Conservation (phyloP, 2,888 invertebrate genomes). For the Atrina japonica region DNA sequence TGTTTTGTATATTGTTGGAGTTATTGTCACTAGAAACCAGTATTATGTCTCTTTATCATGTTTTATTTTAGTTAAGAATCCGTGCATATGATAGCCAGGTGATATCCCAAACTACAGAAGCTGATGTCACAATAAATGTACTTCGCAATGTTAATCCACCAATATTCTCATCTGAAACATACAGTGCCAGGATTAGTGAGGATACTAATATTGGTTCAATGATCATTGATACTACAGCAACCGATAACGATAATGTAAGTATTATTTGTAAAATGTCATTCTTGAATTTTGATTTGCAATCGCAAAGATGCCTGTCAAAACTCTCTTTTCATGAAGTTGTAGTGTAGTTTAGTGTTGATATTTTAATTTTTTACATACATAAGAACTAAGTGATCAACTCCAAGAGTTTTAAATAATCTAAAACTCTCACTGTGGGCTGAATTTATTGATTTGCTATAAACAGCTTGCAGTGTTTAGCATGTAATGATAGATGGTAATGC, state of each 20-base stretch:
- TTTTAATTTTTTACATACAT: background rate
- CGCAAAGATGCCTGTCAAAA: background rate
- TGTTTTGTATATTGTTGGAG: too few relatives aligned
- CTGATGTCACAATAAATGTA: constrained; percentile 67
- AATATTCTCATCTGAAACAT: constrained; percentile 57
- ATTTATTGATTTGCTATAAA: too few relatives aligned
- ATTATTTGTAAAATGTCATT: too few relatives aligned
- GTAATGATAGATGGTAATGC: too few relatives aligned
- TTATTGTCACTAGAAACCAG: too few relatives aligned
- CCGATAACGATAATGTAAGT: constrained; percentile 65
- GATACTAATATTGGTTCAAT: constrained; percentile 56
- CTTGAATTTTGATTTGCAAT: background rate
- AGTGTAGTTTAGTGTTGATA: too few relatives aligned
- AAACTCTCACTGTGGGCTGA: too few relatives aligned
- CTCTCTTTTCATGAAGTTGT: background rate
- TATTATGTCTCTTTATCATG: too few relatives aligned
- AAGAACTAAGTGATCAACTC: too few relatives aligned
- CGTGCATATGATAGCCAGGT: constrained; percentile 69
- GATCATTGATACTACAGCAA: constrained; percentile 62
- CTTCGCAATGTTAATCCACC: constrained; percentile 72
- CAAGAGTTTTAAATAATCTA: too few relatives aligned
- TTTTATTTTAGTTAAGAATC: constrained; percentile 66
- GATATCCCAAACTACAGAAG: constrained; percentile 64
- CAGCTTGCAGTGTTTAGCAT: too few relatives aligned
- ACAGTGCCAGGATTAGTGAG: constrained; percentile 59